These are phyloP conservation scores for Apoderus coryli DNA, from an alignment of 2,888 invertebrate species.

Conservation along the genomic window DNA sequence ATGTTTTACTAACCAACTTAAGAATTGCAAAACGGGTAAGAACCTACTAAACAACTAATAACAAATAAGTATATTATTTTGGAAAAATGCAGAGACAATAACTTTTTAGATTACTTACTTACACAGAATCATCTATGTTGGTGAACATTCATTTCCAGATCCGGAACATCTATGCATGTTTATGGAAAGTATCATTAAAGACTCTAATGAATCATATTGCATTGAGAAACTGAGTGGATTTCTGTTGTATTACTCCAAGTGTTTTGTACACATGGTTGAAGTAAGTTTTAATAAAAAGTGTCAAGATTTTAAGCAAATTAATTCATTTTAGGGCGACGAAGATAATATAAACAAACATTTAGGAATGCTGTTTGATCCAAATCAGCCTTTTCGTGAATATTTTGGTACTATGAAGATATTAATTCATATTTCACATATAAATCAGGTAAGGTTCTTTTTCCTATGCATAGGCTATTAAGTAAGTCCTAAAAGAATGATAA, in stretches of 20 bases:
- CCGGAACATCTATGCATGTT: conserved; percentile 10
- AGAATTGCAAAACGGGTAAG: conserved; percentile 19
- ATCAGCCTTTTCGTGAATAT: conserved; percentile 2
- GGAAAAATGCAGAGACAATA: too few species aligned
- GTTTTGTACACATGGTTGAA: conserved; percentile 40
- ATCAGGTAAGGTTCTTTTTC: conserved; percentile 14
- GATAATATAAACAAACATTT: conserved; percentile 17
- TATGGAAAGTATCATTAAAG: conserved; percentile 13
- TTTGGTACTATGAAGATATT: conserved; percentile 15
- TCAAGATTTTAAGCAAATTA: too few species aligned
- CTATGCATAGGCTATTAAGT: background rate
- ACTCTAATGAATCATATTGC: conserved; percentile 33
- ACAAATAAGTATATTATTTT: too few species aligned
- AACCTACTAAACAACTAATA: too few species aligned
- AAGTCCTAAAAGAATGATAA: too few species aligned
- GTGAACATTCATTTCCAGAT: conserved; percentile 16
- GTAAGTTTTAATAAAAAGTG: conserved; percentile 13
- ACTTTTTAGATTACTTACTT: conserved; percentile 20
- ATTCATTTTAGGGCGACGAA: conserved; percentile 19
- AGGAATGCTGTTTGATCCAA: conserved; percentile 10
- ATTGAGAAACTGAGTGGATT: conserved; percentile 35
- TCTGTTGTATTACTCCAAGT: conserved; percentile 36
- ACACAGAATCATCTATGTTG: conserved; percentile 21
- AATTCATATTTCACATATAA: conserved; percentile 16
- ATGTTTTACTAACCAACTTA: conserved; percentile 20